phyloP scores from a whole-genome alignment of 2,797 vertebrate species.

The Atherinosoma microstoma region DNA sequence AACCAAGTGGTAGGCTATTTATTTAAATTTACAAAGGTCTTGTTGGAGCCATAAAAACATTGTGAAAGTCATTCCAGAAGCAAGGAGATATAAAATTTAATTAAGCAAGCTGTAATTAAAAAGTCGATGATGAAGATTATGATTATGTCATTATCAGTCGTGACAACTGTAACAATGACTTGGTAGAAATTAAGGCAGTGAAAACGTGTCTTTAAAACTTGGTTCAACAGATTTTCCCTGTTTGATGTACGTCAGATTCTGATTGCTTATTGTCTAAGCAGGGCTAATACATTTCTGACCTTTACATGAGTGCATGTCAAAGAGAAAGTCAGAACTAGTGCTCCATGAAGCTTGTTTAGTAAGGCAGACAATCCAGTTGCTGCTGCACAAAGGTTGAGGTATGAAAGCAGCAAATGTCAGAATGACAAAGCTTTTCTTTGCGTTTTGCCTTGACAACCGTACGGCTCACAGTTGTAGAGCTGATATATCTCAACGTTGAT shows the following conservation, averaged over 20 bases:
- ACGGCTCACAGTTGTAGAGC: background rate
- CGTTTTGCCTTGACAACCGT: slow-evolving; percentile 21
- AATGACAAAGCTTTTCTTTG: slow-evolving; percentile 17
- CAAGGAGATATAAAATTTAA: background rate
- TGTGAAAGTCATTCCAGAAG: background rate
- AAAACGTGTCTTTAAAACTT: background rate
- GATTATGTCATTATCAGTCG: slow-evolving; percentile 3
- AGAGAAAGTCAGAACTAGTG: background rate
- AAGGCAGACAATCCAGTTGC: background rate
- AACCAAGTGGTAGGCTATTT: background rate
- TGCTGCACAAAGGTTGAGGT: slow-evolving; percentile 2
- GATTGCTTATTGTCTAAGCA: background rate
- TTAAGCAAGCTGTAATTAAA: background rate
- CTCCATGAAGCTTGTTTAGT: slow-evolving; percentile 5
- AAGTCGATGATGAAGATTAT: slow-evolving; percentile 8
- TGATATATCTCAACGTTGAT: slow-evolving; percentile 12
- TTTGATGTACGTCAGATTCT: background rate
- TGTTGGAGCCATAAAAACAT: background rate
- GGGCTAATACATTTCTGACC: slow-evolving; percentile 2
- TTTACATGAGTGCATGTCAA: background rate
- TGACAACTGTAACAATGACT: background rate
- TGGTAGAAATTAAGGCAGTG: background rate
- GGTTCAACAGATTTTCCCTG: too few relatives aligned
- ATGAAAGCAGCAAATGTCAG: slow-evolving; percentile 38
- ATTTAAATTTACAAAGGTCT: background rate